Conservation (phyloP, 2,113 vertebrate genomes). For the Equus quagga region DNA sequence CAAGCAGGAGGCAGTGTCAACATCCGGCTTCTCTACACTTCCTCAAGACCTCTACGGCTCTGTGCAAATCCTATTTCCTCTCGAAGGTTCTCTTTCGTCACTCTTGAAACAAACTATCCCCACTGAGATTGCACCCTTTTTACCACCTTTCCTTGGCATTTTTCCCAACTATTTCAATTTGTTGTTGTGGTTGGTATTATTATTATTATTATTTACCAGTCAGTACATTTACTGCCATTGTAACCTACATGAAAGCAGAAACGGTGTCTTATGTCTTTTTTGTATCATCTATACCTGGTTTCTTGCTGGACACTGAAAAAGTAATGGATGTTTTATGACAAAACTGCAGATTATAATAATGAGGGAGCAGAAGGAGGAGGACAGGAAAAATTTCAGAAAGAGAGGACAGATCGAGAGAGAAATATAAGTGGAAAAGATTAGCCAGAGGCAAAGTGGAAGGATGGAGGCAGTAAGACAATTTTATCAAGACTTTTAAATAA, state of each 20-base stretch:
- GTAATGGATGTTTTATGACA: not conserved
- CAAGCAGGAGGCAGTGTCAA: not conserved
- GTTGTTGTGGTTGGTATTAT: too few relatives aligned
- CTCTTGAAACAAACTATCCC: not conserved
- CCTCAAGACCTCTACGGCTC: not conserved
- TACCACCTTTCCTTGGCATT: not conserved
- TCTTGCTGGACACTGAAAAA: not conserved
- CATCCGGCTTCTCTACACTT: accelerated
- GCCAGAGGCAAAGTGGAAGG: not conserved
- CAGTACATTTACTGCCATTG: not conserved
- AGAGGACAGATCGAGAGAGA: not conserved
- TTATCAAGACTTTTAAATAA: not conserved
- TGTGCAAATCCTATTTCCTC: not conserved
- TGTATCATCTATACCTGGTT: too few relatives aligned
- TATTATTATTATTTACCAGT: not conserved
- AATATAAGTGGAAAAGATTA: not conserved
- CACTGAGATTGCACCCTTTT: not conserved
- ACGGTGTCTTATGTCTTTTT: not conserved
- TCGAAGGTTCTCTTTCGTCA: not conserved
- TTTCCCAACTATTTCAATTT: not conserved
- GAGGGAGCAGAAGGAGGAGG: not conserved
- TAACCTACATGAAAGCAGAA: not conserved
- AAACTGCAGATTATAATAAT: not conserved
- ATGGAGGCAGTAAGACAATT: not conserved
- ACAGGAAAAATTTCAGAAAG: not conserved